phyloP scores from a whole-genome alignment of 2,797 vertebrate genomes.

The Natrix natrix region DNA sequence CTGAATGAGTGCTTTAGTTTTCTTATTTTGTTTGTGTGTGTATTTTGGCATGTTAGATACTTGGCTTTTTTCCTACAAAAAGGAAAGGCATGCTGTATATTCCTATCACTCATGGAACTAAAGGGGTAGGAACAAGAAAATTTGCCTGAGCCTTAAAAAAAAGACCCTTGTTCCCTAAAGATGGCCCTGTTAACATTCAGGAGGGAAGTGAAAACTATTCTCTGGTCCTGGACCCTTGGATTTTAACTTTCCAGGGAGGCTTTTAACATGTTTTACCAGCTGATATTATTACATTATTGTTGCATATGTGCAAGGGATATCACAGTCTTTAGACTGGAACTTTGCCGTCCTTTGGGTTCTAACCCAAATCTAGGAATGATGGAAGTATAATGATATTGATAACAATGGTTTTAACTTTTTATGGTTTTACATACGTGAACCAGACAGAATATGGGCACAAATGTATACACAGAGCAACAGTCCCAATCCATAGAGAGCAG shows the following conservation, averaged over 20 bases:
- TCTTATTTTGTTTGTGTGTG: background rate
- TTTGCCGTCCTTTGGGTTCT: background rate
- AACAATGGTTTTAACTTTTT: background rate
- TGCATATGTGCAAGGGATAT: background rate
- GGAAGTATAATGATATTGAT: background rate
- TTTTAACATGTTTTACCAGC: background rate
- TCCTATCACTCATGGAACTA: background rate
- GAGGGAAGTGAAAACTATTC: background rate
- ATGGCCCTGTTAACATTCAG: background rate
- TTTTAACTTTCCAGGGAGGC: background rate
- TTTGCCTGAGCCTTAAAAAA: background rate
- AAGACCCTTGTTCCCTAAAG: background rate
- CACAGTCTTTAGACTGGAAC: background rate
- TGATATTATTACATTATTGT: background rate
- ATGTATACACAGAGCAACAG: background rate
- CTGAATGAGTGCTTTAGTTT: slow-evolving; percentile 44
- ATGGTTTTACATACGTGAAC: background rate
- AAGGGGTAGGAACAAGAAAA: background rate
- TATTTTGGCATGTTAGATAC: slow-evolving; percentile 16
- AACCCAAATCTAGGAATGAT: background rate
- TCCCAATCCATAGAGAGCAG: background rate
- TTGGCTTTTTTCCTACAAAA: slow-evolving; percentile 43
- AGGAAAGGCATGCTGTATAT: background rate
- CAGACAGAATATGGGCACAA: background rate
- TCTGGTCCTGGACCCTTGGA: background rate